A percentile compares a stretch with the other conserved stretches of the same genome.
These are phyloP conservation scores for Dichetophora obliterata DNA, from an alignment of 2,888 invertebrate genomes.

Conservation along the genomic window DNA sequence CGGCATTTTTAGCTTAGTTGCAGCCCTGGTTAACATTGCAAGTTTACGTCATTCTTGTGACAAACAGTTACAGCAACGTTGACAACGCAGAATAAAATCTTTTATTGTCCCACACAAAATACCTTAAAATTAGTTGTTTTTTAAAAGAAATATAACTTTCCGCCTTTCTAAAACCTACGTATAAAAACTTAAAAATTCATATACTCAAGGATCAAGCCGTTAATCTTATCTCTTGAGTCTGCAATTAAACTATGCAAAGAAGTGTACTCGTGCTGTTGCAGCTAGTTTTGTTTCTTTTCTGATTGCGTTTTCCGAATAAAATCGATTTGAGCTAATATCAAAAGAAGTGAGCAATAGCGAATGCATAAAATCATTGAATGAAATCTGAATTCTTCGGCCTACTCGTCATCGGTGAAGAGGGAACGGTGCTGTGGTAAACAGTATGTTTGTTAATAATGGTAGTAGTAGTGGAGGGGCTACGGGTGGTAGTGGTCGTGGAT, in stretches of 20 bases:
- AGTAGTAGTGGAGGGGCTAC: not conserved
- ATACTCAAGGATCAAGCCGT: not conserved
- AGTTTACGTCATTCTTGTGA: conserved; percentile 4
- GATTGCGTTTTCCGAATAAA: conserved; percentile 16
- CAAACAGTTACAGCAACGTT: not conserved
- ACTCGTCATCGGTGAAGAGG: not conserved
- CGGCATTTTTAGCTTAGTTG: too few relatives aligned
- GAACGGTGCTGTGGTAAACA: not conserved
- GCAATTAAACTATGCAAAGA: not conserved
- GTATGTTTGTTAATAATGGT: conserved; percentile 9
- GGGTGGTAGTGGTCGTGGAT: conserved; percentile 28
- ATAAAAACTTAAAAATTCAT: not conserved
- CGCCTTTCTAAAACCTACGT: too few relatives aligned
- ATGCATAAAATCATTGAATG: not conserved
- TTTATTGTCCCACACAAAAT: not conserved
- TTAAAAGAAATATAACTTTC: not conserved
- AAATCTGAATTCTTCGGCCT: not conserved
- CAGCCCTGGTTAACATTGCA: not conserved
- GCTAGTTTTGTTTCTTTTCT: conserved; percentile 6
- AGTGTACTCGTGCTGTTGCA: not conserved
- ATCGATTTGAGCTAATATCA: not conserved
- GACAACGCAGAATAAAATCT: not conserved
- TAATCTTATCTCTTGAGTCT: not conserved
- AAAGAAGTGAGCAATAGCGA: not conserved
- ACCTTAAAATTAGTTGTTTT: not conserved